Conservation (phyloP, 2,113 vertebrate species). For the Corynorhinus townsendii region DNA sequence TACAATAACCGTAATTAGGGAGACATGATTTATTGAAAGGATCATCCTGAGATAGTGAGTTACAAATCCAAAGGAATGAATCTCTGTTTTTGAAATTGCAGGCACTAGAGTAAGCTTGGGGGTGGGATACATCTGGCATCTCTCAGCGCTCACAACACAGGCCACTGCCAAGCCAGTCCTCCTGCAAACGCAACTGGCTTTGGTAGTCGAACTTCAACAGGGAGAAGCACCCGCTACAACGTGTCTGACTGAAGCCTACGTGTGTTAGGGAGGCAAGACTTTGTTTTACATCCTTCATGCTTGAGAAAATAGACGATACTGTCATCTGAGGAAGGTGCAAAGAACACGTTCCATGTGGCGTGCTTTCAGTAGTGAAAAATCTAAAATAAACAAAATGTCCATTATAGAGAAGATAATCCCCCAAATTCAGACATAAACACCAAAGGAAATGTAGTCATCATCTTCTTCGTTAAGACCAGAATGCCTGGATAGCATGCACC, state of each 20-base stretch:
- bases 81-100: slow-evolving; percentile 23
- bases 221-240: not conserved
- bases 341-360: not conserved
- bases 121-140: not conserved
- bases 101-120: not conserved
- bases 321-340: not conserved
- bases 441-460: not conserved
- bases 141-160: slow-evolving; percentile 4
- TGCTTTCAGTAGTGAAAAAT: not conserved
- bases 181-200: slow-evolving; percentile 29
- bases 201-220: slow-evolving; percentile 39
- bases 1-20: not conserved
- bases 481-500: not conserved
- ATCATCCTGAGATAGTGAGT: slow-evolving; percentile 26
- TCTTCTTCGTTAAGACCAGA: not conserved
- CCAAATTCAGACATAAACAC: not conserved
- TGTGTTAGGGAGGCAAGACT: slow-evolving; percentile 13
- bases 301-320: not conserved
- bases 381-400: not conserved
- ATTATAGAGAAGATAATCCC: not conserved
- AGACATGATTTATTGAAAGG: slow-evolving; percentile 38
- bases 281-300: slow-evolving; percentile 22
- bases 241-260: slow-evolving; percentile 26
- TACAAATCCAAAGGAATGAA: slow-evolving; percentile 28
- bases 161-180: slow-evolving; percentile 1